Evolutionary conservation across 2,113 vertebrate genomes (phyloP).

Genomic region (Mustelus asterias): DNA sequence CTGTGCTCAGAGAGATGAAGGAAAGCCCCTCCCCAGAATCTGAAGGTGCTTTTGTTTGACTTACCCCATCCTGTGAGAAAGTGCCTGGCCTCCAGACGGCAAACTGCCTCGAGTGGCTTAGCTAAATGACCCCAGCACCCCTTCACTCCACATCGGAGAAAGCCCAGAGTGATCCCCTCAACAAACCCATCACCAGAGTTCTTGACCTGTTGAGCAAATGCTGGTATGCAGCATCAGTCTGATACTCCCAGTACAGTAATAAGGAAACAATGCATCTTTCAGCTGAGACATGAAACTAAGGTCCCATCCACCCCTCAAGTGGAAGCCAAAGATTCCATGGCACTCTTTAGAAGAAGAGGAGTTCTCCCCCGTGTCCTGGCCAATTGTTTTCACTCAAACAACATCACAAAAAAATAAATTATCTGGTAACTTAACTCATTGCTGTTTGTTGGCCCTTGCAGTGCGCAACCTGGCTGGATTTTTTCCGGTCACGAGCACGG

Average conservation of each 20-base stretch:
- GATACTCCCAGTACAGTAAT: neutral
- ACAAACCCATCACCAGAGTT: neutral
- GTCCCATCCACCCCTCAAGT: neutral
- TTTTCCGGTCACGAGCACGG: too few species aligned
- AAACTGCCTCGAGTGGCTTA: neutral
- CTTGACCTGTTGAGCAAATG: neutral
- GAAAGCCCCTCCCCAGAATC: neutral
- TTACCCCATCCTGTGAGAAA: neutral
- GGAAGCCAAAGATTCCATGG: neutral
- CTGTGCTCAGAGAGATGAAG: neutral
- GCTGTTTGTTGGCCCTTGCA: neutral
- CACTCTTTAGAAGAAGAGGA: neutral
- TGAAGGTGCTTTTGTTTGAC: neutral
- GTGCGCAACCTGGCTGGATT: neutral
- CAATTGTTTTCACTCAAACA: neutral
- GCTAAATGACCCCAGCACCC: neutral
- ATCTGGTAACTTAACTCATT: neutral
- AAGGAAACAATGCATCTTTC: neutral
- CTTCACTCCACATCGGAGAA: neutral
- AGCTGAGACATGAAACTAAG: neutral
- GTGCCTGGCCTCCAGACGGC: neutral
- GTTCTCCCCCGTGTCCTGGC: neutral
- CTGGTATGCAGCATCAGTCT: neutral
- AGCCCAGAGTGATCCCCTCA: neutral
- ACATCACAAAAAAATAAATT: neutral